These are phyloP conservation scores for Reticulitermes lucifugus DNA, from an alignment of 2,888 invertebrate species.

Conservation along the genomic window DNA sequence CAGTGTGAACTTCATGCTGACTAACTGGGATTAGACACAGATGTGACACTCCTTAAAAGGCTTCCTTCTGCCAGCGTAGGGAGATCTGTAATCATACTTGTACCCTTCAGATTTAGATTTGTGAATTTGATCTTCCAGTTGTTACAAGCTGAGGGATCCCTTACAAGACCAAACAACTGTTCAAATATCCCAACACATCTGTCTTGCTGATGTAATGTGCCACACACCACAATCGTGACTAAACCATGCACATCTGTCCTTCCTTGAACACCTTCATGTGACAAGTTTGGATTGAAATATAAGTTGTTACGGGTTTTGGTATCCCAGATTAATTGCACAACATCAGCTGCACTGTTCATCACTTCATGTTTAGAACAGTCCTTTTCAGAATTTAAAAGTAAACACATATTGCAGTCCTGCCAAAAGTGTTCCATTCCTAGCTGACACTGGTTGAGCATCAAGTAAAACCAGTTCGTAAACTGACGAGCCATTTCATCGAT, in stretches of 20 bases:
- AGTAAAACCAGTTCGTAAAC: slow-evolving; percentile 72
- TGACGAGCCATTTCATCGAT: slow-evolving; percentile 67
- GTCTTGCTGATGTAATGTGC: slow-evolving; percentile 69
- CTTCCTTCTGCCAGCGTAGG: slow-evolving; percentile 57
- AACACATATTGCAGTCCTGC: slow-evolving; percentile 64
- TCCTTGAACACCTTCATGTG: slow-evolving; percentile 69
- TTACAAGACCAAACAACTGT: slow-evolving; percentile 72
- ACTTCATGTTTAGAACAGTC: slow-evolving; percentile 57
- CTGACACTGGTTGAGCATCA: slow-evolving; percentile 61
- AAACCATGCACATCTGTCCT: slow-evolving; percentile 72
- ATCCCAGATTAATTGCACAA: slow-evolving; percentile 61
- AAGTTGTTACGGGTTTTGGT: slow-evolving; percentile 64
- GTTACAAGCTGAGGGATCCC: slow-evolving; percentile 72
- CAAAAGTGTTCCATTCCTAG: slow-evolving; percentile 69
- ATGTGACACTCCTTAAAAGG: not conserved
- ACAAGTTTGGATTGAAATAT: slow-evolving; percentile 72
- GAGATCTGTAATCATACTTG: slow-evolving; percentile 54
- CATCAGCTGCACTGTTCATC: slow-evolving; percentile 59
- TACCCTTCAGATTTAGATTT: slow-evolving; percentile 64
- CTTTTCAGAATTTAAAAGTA: slow-evolving; percentile 58
- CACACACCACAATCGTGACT: slow-evolving; percentile 71
- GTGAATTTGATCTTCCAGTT: slow-evolving; percentile 77
- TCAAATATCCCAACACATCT: slow-evolving; percentile 73
- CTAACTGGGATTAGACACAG: not conserved
- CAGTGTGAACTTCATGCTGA: not conserved